Evolutionary conservation across 2,113 vertebrate genomes (phyloP).

Genomic region (Proterorhinus semilunaris): DNA sequence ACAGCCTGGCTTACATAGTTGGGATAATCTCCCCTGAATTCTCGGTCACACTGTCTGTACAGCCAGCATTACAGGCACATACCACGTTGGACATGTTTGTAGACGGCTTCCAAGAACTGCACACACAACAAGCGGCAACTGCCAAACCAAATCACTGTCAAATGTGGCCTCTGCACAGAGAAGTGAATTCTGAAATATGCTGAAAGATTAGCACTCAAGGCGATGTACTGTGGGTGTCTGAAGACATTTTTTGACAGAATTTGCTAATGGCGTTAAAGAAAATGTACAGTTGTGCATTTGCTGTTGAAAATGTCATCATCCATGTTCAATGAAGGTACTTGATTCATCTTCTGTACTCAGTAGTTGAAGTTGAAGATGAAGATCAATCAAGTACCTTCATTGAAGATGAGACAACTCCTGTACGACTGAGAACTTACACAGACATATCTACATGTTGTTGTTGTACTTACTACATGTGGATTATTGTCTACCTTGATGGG

Average conservation of each 20-base stretch:
- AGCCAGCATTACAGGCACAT: constrained; percentile 38
- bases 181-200: constrained; percentile 10
- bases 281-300: neutral
- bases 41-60: constrained; percentile 38
- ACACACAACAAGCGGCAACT: constrained; percentile 4
- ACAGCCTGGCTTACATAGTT: constrained; percentile 41
- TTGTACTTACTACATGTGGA: no score
- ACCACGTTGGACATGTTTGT: constrained; percentile 32
- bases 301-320: no score
- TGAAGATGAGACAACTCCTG: no score
- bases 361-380: no score
- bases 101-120: constrained; percentile 21
- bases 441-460: no score
- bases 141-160: constrained; percentile 20
- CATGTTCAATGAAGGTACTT: no score
- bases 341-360: no score
- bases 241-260: neutral
- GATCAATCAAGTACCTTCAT: no score
- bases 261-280: neutral
- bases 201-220: neutral
- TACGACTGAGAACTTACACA: no score
- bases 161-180: neutral
- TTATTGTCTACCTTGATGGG: no score
- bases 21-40: constrained; percentile 44
- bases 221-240: neutral